Base-by-base conservation (phyloP, 2,888 invertebrate genomes). In the Nymphalis polychloros region DNA sequence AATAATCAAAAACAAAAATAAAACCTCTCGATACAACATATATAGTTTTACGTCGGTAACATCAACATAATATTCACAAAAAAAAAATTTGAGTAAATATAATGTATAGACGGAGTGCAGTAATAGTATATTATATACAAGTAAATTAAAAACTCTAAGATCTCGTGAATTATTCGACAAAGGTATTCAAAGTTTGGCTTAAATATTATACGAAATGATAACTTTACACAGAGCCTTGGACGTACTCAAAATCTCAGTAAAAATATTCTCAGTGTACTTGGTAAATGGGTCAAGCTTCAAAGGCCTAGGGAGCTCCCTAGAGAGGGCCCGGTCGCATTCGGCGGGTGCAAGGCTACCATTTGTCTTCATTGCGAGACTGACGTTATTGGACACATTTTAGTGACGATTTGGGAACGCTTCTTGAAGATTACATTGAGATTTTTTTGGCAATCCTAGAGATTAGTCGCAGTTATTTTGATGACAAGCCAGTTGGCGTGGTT, bases 311-410 rank as follows among this genome's bases (percentile, higher is more conserved):
- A n/a, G 31, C 27, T 63, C 63, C 52, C 63, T 23, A 47, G 68
- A 59, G 68, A 53, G 59, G 19, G 17, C 46, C 59, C 52, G 23
- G 67, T 31, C 53, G 66, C 59, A 69, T 63, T 66, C 57, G 59
- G 27, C 46, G 53, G 48, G 53, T 70, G 69, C 69, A 67, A 57
- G 67, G 60, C 20, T n/a, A 55, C 59, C 63, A 67, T 69, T 71
- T 71, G 67, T 71, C 69, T 71, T 71, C 71, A 69, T 71, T 64
- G 57, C 62, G 59, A 41, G 49, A 55, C 48, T 69, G 63, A 61
- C 64, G 67, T 59, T 59, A 64, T 64, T 67, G 61, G 62, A 69
- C 55, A 53, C 64, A 62, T 63, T 67, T 67, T 50, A 57, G 67
- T 50, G 62, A 59, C 59, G 66, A 55, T 50, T 35, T 64, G 64